Evolutionary conservation across 2,113 vertebrate species (phyloP).

Genomic region (Suricata suricatta): DNA sequence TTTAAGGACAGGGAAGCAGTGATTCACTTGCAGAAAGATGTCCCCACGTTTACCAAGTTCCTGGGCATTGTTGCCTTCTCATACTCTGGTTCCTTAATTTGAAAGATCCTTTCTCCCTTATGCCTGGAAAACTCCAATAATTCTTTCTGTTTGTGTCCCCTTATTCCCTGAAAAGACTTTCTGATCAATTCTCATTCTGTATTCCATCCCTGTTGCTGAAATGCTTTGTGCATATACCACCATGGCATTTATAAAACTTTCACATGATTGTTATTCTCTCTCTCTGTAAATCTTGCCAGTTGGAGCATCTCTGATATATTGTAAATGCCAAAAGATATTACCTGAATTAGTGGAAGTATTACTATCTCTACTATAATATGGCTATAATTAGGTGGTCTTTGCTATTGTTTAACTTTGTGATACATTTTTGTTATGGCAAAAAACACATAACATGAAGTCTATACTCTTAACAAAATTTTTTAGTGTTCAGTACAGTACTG

Average conservation of each 20-base stretch:
- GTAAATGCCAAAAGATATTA: not conserved
- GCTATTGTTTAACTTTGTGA: not conserved
- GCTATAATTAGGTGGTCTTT: not conserved
- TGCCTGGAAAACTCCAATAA: not conserved
- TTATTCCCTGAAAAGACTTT: not conserved
- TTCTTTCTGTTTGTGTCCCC: not conserved
- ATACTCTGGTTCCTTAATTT: not conserved
- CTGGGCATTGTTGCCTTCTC: not conserved
- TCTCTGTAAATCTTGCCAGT: not conserved
- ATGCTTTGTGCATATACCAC: not conserved
- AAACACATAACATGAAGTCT: not conserved
- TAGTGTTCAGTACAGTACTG: not conserved
- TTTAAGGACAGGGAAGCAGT: not conserved
- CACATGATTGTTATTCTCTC: not conserved
- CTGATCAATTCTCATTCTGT: not conserved
- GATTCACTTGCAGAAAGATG: not conserved
- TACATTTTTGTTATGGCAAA: not conserved
- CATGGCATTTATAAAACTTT: not conserved
- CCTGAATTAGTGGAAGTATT: not conserved
- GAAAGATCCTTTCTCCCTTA: not conserved
- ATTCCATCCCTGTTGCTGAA: not conserved
- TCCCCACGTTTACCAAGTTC: not conserved
- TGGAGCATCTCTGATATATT: not conserved
- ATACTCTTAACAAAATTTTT: not conserved
- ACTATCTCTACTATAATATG: not conserved